A percentile compares a stretch with the other conserved stretches of the same genome.
These are phyloP conservation scores for Pocillopora meandrina DNA, from an alignment of 92 coral and sea anemone genomes.

Conservation along the genomic window DNA sequence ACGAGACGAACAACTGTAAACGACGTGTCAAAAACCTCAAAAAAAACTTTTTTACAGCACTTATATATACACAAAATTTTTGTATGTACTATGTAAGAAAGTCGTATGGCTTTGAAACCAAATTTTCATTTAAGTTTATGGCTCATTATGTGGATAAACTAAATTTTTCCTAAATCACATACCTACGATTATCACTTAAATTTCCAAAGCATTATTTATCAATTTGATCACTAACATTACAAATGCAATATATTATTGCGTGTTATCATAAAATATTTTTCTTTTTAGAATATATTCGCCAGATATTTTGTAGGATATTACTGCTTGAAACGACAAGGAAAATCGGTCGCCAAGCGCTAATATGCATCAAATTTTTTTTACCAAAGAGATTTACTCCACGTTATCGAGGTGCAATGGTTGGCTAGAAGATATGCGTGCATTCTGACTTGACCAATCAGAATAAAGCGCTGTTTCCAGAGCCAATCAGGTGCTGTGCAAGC, in stretches of 20 bases:
- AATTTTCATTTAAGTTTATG: too few species aligned
- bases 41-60: too few species aligned
- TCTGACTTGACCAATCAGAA: background rate
- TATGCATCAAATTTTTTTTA: background rate
- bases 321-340: background rate
- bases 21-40: too few species aligned
- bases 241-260: conserved; percentile 19
- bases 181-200: background rate
- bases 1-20: too few species aligned
- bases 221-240: background rate
- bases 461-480: background rate
- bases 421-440: background rate
- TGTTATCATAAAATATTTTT: conserved; percentile 8
- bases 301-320: background rate
- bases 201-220: background rate
- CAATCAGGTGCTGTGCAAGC: background rate
- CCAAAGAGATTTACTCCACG: background rate
- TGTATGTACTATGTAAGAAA: too few species aligned
- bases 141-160: too few species aligned
- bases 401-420: background rate
- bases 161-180: background rate
- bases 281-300: conserved; percentile 2
- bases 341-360: background rate
- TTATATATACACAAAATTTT: too few species aligned
- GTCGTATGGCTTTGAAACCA: too few species aligned